Evolutionary conservation across 2,113 vertebrate species (phyloP).

Genomic region (Siniperca chuatsi): DNA sequence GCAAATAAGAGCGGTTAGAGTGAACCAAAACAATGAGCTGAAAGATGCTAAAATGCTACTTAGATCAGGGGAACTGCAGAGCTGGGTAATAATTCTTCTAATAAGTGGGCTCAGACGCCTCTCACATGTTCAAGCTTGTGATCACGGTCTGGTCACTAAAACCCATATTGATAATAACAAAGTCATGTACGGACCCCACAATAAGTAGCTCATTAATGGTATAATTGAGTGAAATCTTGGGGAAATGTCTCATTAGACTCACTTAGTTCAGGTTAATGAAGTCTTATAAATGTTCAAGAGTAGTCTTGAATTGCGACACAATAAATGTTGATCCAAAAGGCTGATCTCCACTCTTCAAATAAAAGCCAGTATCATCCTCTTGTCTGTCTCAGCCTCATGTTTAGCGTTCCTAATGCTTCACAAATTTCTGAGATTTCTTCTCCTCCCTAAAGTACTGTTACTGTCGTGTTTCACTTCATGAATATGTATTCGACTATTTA

Average conservation of each 20-base stretch:
- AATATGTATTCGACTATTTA: conserved; percentile 45
- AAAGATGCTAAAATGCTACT: background rate
- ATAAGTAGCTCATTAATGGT: background rate
- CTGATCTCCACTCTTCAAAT: background rate
- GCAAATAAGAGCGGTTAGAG: no score
- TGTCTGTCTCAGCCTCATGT: background rate
- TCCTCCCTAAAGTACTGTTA: conserved; percentile 17
- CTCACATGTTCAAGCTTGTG: background rate
- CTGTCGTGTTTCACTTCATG: conserved; percentile 12
- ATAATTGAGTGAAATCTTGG: background rate
- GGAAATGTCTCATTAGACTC: background rate
- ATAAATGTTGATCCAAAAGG: background rate
- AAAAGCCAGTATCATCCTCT: background rate
- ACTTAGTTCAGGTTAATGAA: background rate
- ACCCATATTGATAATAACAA: background rate
- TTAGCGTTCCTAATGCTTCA: background rate
- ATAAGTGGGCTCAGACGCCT: background rate
- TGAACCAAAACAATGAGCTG: background rate
- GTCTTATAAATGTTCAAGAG: no score
- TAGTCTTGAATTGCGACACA: background rate
- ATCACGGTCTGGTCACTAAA: background rate
- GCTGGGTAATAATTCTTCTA: background rate
- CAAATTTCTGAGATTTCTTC: background rate
- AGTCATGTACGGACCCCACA: background rate
- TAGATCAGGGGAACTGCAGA: background rate